Evolutionary conservation across 2,113 vertebrate species (phyloP), one percentile per base, ranked within the genome.

Genomic region (Ptilonorhynchus violaceus): DNA sequence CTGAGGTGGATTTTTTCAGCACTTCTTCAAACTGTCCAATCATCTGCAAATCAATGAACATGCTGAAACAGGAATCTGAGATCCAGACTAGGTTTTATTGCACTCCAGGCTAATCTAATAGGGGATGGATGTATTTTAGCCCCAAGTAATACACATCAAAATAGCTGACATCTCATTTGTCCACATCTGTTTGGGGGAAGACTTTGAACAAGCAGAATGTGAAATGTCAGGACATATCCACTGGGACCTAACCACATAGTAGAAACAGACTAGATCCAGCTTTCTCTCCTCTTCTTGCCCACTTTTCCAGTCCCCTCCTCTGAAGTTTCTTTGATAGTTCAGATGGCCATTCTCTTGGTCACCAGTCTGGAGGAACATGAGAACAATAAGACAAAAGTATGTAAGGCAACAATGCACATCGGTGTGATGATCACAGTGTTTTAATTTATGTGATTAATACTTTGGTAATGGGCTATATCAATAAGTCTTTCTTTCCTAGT

Each of bases 361-460:
- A 69, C 5, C 31, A 59, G 23, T 23, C 33, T 37, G 12, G 30
- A 44, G 11, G 22, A 84, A 77, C 18, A 64, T 15, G 18, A 52
- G 27, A 88, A 60, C 7, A 76, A 17, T 11, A 92, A 73, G 28
- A 87, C 18, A 49, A 64, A 83, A 20, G 6, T 59, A 15, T 25
- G 14, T 25, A 53, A 70, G 17, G 11, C 10, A 84, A 42, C 7
- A 81, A 11, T 28, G 23, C 6, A 59, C 7, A 17, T 33, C 0
- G 1, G 3, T 46, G 17, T 30, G 8, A 41, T 46, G 49, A 27
- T 18, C 0, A 0, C 16, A 64, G 46, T 17, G 13, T n/a, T 88
- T 60, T 74, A 11, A 17, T 74, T 53, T 53, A 35, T 18, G 18
- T 35, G 8, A 49, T 44, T 27, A 72, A 37, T 11, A 10, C 2